These are phyloP conservation scores for Tachysurus vachellii DNA, from an alignment of 2,113 vertebrate genomes.

Conservation along the genomic window DNA sequence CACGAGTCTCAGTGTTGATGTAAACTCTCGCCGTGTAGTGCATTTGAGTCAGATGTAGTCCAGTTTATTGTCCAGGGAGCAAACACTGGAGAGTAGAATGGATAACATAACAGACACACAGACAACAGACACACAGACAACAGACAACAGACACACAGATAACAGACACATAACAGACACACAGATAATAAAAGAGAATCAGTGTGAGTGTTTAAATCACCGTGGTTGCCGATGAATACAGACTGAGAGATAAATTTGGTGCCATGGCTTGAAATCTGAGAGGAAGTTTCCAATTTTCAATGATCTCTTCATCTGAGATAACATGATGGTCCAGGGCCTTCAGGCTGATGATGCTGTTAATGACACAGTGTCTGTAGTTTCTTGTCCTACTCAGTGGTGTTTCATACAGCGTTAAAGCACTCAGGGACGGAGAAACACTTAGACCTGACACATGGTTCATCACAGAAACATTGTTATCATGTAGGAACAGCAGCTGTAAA, in stretches of 20 bases:
- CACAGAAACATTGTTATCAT: conserved; percentile 66
- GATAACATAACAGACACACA: neutral
- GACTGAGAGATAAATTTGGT: conserved; percentile 56
- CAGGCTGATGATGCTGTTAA: conserved; percentile 69
- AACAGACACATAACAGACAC: too few species aligned
- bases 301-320: conserved; percentile 74
- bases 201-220: conserved; percentile 30
- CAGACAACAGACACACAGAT: too few species aligned
- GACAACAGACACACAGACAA: too few species aligned
- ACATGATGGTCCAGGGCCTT: conserved; percentile 67
- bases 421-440: conserved; percentile 64
- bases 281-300: conserved; percentile 66
- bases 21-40: too few species aligned
- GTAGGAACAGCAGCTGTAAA: conserved; percentile 70
- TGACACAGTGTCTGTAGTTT: conserved; percentile 66
- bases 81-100: too few species aligned
- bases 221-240: conserved; percentile 50
- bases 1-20: too few species aligned
- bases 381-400: conserved; percentile 71
- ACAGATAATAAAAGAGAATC: neutral
- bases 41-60: too few species aligned
- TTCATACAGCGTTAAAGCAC: conserved; percentile 67
- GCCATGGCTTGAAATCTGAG: conserved; percentile 61
- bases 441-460: conserved; percentile 61
- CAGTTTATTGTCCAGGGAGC: too few species aligned